Evolutionary conservation across 2,888 invertebrate species (phyloP).

Genomic region (Idaea aversata): DNA sequence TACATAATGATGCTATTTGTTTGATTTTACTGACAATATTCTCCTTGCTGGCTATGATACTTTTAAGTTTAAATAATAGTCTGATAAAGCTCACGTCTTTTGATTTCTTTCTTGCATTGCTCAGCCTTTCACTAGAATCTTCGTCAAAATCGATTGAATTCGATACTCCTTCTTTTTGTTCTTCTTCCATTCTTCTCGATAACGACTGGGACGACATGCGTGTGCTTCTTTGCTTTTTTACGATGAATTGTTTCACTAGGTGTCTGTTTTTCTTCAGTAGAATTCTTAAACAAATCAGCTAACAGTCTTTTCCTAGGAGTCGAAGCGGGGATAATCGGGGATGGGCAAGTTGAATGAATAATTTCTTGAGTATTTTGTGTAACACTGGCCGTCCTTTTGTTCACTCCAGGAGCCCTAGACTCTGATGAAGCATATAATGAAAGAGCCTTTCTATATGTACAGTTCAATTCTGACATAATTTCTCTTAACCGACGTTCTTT

Average conservation of each 20-base stretch:
- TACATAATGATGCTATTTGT: slow-evolving; percentile 8
- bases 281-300: background rate
- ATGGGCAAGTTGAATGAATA: no score
- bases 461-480: slow-evolving; percentile 7
- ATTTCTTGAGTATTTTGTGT: no score
- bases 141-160: background rate
- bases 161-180: background rate
- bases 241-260: background rate
- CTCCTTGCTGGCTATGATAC: slow-evolving; percentile 2
- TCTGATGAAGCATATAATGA: background rate
- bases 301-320: background rate
- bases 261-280: background rate
- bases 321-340: background rate
- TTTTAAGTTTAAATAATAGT: slow-evolving; percentile 4
- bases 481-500: slow-evolving; percentile 6
- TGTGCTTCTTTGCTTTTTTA: no score
- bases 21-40: slow-evolving; percentile 6
- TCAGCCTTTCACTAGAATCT: background rate
- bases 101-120: background rate
- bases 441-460: slow-evolving; percentile 2
- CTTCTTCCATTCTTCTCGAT: background rate
- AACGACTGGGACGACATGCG: no score
- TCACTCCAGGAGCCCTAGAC: background rate
- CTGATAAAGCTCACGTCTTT: slow-evolving; percentile 6
- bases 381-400: background rate